Conservation (phyloP, 1,140 invertebrate genomes). For the Reticulitermes speratus region DNA sequence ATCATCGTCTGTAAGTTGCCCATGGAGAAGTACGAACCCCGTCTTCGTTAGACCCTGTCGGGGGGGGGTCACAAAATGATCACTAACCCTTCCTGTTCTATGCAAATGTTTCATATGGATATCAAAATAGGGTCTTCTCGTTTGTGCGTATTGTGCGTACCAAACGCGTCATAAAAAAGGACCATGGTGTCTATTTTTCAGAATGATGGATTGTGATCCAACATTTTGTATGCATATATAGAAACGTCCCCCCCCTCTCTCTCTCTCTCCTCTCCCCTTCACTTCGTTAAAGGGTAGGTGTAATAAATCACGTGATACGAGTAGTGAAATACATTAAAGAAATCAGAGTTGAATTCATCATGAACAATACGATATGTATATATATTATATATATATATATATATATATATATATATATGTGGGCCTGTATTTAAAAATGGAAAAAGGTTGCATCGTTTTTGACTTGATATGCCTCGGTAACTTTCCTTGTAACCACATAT, state of each 20-base stretch:
- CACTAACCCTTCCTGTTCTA: background rate
- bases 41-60: background rate
- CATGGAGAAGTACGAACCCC: background rate
- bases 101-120: background rate
- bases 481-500: background rate
- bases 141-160: background rate
- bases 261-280: background rate
- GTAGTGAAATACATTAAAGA: background rate
- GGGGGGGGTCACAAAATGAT: background rate
- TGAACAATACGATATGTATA: background rate
- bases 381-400: background rate
- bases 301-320: background rate
- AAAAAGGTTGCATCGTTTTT: background rate
- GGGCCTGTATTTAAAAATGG: background rate
- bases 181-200: background rate
- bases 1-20: background rate
- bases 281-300: background rate
- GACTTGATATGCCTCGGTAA: too few relatives aligned
- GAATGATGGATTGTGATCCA: slow-evolving; percentile 15
- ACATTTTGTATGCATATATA: slow-evolving; percentile 6
- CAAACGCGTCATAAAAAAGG: background rate
- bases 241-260: background rate
- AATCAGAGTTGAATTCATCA: background rate
- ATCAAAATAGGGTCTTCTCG: background rate
- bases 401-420: background rate